These are phyloP conservation scores for Syrphus vitripennis DNA, from an alignment of 2,888 invertebrate species.

Conservation along the genomic window DNA sequence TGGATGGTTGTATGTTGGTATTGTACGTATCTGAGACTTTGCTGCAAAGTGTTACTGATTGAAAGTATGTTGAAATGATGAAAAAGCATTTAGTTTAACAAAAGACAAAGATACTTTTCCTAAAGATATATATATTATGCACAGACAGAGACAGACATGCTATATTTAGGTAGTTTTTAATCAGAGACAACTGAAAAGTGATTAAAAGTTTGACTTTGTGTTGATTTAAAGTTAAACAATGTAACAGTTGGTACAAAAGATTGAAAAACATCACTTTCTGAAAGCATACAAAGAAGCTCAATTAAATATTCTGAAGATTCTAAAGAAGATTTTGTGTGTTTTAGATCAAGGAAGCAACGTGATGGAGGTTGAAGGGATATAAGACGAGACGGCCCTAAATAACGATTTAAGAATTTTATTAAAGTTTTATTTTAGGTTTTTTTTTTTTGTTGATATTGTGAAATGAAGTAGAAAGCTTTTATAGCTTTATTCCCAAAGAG, in stretches of 20 bases:
- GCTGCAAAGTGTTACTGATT: neutral
- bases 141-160: neutral
- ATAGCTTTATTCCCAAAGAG: too few relatives aligned
- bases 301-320: neutral
- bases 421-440: too few relatives aligned
- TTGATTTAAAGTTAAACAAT: slow-evolving; percentile 20
- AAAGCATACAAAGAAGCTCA: neutral
- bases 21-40: too few relatives aligned
- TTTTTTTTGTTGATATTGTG: too few relatives aligned
- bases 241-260: neutral
- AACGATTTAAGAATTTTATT: too few relatives aligned
- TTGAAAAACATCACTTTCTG: neutral
- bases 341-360: neutral
- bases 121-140: neutral
- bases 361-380: neutral
- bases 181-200: slow-evolving; percentile 25
- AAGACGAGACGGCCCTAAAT: neutral
- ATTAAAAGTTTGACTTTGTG: slow-evolving; percentile 36
- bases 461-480: too few relatives aligned
- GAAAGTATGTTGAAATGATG: neutral
- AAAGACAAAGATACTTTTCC: neutral
- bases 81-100: slow-evolving; percentile 23
- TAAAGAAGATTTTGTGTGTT: neutral
- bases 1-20: neutral
- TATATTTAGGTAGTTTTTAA: neutral